Percentiles rank a stretch among this genome's conserved stretches.
Evolutionary conservation across 2,888 invertebrate genomes (phyloP).

Genomic region (Boloria selene): DNA sequence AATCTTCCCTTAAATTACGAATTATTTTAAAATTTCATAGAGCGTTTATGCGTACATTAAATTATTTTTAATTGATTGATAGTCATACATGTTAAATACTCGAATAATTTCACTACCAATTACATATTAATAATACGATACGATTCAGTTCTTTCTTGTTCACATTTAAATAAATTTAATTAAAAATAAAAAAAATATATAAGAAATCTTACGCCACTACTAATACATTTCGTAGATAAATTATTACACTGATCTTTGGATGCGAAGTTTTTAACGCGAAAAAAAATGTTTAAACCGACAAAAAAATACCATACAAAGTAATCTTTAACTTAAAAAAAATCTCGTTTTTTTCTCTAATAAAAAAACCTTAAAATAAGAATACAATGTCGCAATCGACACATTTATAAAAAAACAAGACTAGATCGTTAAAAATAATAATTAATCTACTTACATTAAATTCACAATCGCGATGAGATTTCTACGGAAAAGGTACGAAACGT

Average conservation of each 20-base stretch:
- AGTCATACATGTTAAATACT: constrained; percentile 23
- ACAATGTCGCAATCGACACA: constrained; percentile 26
- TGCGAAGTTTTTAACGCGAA: constrained; percentile 35
- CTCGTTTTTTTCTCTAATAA: constrained; percentile 43
- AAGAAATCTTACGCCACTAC: constrained; percentile 42
- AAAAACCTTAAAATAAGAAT: constrained; percentile 27
- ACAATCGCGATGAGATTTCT: constrained; percentile 42
- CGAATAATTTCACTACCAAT: constrained; percentile 31
- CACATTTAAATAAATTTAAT: constrained; percentile 39
- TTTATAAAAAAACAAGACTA: constrained; percentile 58
- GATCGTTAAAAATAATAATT: constrained; percentile 66
- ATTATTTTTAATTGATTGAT: not conserved
- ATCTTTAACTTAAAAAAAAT: constrained; percentile 40
- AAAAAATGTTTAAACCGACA: constrained; percentile 35
- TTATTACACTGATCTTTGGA: constrained; percentile 49
- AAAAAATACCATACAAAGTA: constrained; percentile 22
- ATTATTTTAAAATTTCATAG: too few species aligned
- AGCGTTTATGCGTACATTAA: too few species aligned
- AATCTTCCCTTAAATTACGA: too few species aligned
- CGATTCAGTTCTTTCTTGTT: constrained; percentile 45
- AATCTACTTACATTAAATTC: constrained; percentile 42
- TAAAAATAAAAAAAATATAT: constrained; percentile 38
- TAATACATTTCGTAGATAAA: constrained; percentile 40
- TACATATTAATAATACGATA: constrained; percentile 30
- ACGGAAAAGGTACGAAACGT: constrained; percentile 41